phyloP scores from a whole-genome alignment of 2,888 invertebrate genomes.

The Drosophila niveifrons region DNA sequence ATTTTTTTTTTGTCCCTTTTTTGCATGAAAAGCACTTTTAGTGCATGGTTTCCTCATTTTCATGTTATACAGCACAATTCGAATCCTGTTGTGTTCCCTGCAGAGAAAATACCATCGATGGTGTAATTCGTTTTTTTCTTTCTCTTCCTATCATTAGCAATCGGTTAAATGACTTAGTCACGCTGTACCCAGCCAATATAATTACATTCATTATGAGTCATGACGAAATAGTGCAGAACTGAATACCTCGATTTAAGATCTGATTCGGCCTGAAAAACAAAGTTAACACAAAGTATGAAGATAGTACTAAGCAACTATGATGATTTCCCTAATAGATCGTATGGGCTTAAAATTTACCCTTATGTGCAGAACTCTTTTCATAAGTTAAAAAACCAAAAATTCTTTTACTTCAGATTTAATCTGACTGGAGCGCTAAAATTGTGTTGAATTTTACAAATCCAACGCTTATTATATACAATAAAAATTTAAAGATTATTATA shows the following conservation, averaged over 20 bases:
- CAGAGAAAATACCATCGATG: neutral
- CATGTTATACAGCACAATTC: neutral
- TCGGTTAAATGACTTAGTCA: constrained; percentile 5
- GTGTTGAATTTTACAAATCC: too few species aligned
- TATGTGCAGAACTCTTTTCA: too few species aligned
- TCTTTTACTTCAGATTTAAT: too few species aligned
- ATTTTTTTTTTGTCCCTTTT: constrained; percentile 4
- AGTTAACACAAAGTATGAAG: too few species aligned
- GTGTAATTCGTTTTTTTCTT: neutral
- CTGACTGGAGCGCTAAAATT: too few species aligned
- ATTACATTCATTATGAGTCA: neutral
- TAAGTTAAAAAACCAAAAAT: too few species aligned
- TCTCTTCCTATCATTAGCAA: constrained; percentile 1
- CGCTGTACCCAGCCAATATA: neutral
- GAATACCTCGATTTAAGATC: neutral
- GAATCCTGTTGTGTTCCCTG: neutral
- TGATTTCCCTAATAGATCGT: too few species aligned
- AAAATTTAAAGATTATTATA: too few species aligned
- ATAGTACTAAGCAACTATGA: too few species aligned
- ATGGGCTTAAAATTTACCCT: too few species aligned
- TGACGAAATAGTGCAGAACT: neutral
- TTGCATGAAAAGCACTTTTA: constrained; percentile 77
- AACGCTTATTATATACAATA: too few species aligned
- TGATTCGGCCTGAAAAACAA: neutral
- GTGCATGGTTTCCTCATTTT: neutral